Conservation (phyloP, 2,113 vertebrate genomes). For the Rostratula benghalensis region DNA sequence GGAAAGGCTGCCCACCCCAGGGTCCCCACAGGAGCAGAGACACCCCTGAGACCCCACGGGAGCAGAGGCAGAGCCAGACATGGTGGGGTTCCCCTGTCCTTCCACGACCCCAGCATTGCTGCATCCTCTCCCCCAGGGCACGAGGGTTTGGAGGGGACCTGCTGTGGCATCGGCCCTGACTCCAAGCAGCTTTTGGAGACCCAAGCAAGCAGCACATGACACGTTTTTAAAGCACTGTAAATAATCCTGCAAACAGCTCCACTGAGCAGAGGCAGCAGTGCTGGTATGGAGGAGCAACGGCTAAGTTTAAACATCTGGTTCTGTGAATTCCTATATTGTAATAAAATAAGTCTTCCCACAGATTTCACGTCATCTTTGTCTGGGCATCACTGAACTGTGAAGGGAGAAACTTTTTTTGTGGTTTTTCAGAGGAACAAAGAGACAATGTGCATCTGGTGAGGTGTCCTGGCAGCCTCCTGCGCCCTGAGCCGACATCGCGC, state of each 20-base stretch:
- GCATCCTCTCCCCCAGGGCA: fast-evolving
- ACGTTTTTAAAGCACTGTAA: fast-evolving
- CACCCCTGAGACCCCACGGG: fast-evolving
- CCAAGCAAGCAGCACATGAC: not conserved
- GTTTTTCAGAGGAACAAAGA: conserved; percentile 61
- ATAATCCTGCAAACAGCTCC: not conserved
- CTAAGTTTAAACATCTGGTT: conserved; percentile 49
- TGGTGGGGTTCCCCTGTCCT: not conserved
- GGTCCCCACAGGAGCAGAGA: not conserved
- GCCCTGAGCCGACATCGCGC: not conserved
- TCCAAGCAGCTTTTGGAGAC: not conserved
- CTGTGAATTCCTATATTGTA: conserved; percentile 49
- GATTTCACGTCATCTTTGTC: conserved; percentile 60
- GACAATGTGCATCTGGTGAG: conserved; percentile 45
- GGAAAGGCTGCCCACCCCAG: fast-evolving
- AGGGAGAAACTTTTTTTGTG: conserved; percentile 34
- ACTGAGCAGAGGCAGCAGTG: not conserved
- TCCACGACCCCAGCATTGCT: fast-evolving
- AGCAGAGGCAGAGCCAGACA: fast-evolving
- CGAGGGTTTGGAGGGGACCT: not conserved
- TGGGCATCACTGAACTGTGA: conserved; percentile 49
- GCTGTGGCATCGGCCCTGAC: not conserved
- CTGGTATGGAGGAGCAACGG: not conserved
- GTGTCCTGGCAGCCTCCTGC: conserved; percentile 43
- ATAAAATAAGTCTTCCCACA: conserved; percentile 58